Base-by-base conservation (phyloP, 1,140 invertebrate genomes). In the Diachasmimorpha longicaudata region DNA sequence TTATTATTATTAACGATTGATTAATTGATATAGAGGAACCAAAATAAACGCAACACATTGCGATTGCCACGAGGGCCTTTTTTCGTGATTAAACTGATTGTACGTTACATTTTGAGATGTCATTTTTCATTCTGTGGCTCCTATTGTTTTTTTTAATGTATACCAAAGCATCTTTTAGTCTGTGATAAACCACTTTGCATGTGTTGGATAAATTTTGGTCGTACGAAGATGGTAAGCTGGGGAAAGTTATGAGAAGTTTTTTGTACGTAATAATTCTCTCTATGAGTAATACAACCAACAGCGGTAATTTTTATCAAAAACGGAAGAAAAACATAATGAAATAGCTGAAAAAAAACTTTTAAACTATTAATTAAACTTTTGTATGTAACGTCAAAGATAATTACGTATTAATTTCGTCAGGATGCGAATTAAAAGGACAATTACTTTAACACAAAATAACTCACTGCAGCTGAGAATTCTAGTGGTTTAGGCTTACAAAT, bases 161-260 rank as follows among this genome's bases (percentile, higher is more conserved):
- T 74, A 88, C 87, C 87, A 89, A 89, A 89, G 87, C 86, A 89
- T 89, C 86, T 86, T 87, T 88, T 88, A 88, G 85, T 88, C 87
- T 89, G 87, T 89, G 87, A 89, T 89, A 83, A 67, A 70, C 36
- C 36, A 37, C 46, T 42, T 67, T 39, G 21, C 37, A 67, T 21
- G 19, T 42, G 63, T 42, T 42, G 55, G 21, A 25, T 10, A 67
- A 46, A 25, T n/a, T 67, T 21, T 42, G 16, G 19, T 63, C 63
- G 23, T 8, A 42, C 11, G 25, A 13, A 66, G 23, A 10, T 3
- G 8, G 14, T 19, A 58, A 25, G 25, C 1, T 63, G 23, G 21
- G 25, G 9, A 63, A 63, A 63, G 25, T 63, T 19, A 10, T 23
- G 58, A 19, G 21, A 23, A 19, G 23, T 31, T 13, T 63, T 63